Percentiles rank a stretch among this genome's conserved stretches.
phyloP scores from a whole-genome alignment of 2,888 invertebrate species.

The Crepidodera aurea region DNA sequence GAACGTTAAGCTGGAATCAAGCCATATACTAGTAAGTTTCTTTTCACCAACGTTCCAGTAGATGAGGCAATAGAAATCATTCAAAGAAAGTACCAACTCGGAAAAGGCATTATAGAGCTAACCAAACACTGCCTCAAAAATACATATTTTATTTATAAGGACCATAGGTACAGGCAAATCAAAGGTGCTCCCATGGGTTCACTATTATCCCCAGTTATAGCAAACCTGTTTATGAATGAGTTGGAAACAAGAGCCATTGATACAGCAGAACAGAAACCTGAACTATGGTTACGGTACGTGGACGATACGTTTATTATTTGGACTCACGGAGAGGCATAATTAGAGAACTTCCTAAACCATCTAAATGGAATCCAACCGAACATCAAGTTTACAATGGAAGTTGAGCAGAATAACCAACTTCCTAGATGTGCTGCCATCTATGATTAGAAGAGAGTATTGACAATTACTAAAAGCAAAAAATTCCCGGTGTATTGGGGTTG shows the following conservation, averaged over 20 bases:
- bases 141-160: background rate
- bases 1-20: background rate
- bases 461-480: too few relatives aligned
- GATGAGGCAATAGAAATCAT: background rate
- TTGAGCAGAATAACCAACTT: too few relatives aligned
- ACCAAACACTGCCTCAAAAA: too few relatives aligned
- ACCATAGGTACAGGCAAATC: background rate
- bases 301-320: slow-evolving; percentile 27
- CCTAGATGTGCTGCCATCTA: too few relatives aligned
- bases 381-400: background rate
- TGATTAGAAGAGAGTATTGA: too few relatives aligned
- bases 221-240: slow-evolving; percentile 23
- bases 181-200: background rate
- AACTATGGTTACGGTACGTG: slow-evolving; percentile 27
- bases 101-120: too few relatives aligned
- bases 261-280: slow-evolving; percentile 10
- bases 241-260: slow-evolving; percentile 12
- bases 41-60: too few relatives aligned
- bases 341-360: background rate
- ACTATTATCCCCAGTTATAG: slow-evolving; percentile 1
- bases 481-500: too few relatives aligned
- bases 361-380: background rate
- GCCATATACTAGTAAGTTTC: background rate
- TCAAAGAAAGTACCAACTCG: background rate
- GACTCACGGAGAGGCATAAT: background rate